phyloP scores from a whole-genome alignment of 2,113 vertebrate genomes.

The Anser cygnoides region DNA sequence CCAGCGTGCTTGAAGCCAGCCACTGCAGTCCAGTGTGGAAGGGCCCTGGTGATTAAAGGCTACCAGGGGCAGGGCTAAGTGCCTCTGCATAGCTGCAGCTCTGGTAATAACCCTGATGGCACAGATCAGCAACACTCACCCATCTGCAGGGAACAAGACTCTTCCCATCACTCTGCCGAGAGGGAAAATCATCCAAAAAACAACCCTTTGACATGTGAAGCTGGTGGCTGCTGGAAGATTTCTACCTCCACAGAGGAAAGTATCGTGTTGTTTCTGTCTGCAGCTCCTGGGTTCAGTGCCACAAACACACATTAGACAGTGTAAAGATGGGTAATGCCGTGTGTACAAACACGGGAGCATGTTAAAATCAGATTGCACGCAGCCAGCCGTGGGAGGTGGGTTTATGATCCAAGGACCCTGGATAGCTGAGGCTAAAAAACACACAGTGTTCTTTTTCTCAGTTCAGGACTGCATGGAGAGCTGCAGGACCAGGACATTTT shows the following conservation, averaged over 20 bases:
- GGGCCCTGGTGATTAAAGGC: not conserved
- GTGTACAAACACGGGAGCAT: not conserved
- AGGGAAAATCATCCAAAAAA: not conserved
- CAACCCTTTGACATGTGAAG: rapidly evolving
- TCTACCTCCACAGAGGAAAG: not conserved
- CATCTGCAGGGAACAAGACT: not conserved
- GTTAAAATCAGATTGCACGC: not conserved
- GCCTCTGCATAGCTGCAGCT: not conserved
- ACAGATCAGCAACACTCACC: not conserved
- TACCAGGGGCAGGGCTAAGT: not conserved
- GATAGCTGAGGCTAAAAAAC: not conserved
- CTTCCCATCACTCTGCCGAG: not conserved
- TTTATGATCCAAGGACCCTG: not conserved
- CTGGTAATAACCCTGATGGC: not conserved
- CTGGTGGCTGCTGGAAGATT: not conserved
- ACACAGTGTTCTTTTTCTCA: not conserved
- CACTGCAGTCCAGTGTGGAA: not conserved
- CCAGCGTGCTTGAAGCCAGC: rapidly evolving
- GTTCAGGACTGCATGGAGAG: not conserved
- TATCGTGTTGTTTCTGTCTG: not conserved
- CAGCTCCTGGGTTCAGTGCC: not conserved
- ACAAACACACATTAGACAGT: rapidly evolving
- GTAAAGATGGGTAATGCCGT: not conserved
- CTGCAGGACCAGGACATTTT: not conserved
- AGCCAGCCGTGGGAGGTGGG: not conserved